Percentiles rank a stretch among this genome's conserved stretches.
phyloP scores from a whole-genome alignment of 2,113 vertebrate genomes.

The Irena cyanogastra region DNA sequence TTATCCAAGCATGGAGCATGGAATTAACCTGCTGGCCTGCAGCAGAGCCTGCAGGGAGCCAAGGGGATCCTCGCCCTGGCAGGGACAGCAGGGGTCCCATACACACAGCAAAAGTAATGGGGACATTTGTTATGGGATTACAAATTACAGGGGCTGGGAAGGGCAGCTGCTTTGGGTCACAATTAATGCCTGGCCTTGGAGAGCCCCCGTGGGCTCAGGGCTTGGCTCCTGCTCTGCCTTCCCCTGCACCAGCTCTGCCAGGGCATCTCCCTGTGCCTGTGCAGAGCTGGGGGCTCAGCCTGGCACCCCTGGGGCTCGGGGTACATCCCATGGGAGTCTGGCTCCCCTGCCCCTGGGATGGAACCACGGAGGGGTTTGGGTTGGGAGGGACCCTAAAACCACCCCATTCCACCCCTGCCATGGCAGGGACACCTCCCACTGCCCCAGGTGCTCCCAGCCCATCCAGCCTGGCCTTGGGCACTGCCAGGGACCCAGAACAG shows the following conservation, averaged over 20 bases:
- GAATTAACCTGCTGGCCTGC: neutral
- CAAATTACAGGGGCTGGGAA: neutral
- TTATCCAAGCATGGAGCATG: neutral
- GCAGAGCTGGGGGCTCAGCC: rapidly evolving
- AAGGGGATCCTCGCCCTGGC: neutral
- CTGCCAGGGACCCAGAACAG: neutral
- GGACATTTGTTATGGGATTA: neutral
- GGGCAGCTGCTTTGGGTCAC: neutral
- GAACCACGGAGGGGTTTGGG: rapidly evolving
- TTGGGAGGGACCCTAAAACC: neutral
- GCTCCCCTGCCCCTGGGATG: neutral
- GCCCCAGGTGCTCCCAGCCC: neutral
- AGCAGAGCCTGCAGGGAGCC: neutral
- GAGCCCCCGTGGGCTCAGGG: neutral
- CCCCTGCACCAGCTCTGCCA: neutral
- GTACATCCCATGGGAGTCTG: rapidly evolving
- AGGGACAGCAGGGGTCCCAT: neutral
- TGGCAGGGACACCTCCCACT: neutral
- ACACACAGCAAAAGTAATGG: neutral
- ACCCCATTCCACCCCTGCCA: rapidly evolving
- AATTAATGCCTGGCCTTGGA: neutral
- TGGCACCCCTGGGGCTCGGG: neutral
- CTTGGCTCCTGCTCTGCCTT: neutral
- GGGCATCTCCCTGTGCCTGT: rapidly evolving
- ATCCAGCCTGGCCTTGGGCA: neutral